A percentile compares a stretch with the other conserved stretches of the same genome.
These are phyloP conservation scores for Hydrozoanthus gracilis DNA, from an alignment of 92 coral and sea anemone genomes.

Conservation along the genomic window DNA sequence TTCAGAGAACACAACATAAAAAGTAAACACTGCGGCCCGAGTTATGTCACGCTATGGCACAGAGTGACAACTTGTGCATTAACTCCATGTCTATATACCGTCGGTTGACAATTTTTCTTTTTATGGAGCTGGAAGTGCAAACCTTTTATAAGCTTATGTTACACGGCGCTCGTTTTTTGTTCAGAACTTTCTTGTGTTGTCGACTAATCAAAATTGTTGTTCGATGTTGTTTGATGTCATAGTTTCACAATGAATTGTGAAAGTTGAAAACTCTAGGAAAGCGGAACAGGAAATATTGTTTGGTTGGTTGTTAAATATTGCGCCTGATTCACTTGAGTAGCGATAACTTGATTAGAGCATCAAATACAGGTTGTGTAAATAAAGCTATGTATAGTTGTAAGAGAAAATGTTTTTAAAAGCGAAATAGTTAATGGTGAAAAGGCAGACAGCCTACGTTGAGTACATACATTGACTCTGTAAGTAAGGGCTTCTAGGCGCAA, in stretches of 20 bases:
- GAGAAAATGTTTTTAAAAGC: background rate
- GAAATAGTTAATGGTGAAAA: background rate
- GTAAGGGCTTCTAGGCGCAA: background rate
- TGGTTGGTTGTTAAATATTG: conserved; percentile 1
- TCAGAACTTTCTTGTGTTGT: too few species aligned
- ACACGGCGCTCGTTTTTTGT: too few species aligned
- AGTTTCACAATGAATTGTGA: background rate
- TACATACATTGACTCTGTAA: background rate
- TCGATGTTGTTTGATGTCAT: too few species aligned
- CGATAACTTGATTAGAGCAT: conserved; percentile 1
- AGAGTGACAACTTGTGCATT: too few species aligned
- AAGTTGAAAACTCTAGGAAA: conserved; percentile 3
- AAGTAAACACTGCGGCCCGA: too few species aligned
- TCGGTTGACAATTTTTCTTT: too few species aligned
- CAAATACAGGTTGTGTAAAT: background rate
- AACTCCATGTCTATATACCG: too few species aligned
- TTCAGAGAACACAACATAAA: too few species aligned
- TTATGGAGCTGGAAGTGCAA: too few species aligned
- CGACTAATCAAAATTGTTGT: too few species aligned
- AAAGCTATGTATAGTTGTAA: background rate
- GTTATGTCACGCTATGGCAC: too few species aligned
- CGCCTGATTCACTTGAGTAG: background rate
- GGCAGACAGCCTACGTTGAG: background rate
- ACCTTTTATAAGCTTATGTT: too few species aligned
- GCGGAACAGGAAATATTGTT: background rate